A percentile compares a stretch with the other conserved stretches of the same genome.
phyloP scores from a whole-genome alignment of 2,888 invertebrate species.

The Phyllotreta cruciferae region DNA sequence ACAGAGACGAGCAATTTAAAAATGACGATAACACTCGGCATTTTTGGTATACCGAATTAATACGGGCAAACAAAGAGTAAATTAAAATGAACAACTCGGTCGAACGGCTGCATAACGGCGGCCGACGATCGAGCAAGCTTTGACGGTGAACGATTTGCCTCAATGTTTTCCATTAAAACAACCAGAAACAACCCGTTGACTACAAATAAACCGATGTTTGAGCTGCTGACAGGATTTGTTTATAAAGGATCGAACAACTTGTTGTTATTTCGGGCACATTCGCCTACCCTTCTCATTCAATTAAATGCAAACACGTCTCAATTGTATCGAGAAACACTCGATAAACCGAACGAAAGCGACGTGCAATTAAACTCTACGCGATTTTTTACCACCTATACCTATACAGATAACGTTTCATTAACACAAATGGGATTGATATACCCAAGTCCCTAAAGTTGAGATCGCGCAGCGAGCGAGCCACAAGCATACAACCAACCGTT shows the following conservation, averaged over 20 bases:
- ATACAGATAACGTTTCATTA: too few relatives aligned
- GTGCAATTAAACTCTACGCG: too few relatives aligned
- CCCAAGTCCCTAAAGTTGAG: too few relatives aligned
- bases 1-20: too few relatives aligned
- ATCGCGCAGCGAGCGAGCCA: too few relatives aligned
- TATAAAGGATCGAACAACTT: constrained; percentile 36
- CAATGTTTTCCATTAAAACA: constrained; percentile 35
- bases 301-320: constrained; percentile 9
- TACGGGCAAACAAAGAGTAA: neutral
- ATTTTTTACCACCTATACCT: too few relatives aligned
- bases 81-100: constrained; percentile 7
- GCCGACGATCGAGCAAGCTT: constrained; percentile 14
- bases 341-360: constrained; percentile 6
- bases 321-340: neutral
- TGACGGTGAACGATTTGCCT: constrained; percentile 31
- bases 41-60: neutral
- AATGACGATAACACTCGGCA: too few relatives aligned
- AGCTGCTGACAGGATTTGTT: constrained; percentile 39
- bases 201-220: constrained; percentile 44
- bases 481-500: too few relatives aligned
- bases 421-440: too few relatives aligned
- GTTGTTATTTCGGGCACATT: constrained; percentile 29
- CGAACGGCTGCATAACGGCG: too few relatives aligned
- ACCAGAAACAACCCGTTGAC: constrained; percentile 36
- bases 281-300: constrained; percentile 15